Percentiles rank a stretch among this genome's conserved stretches.
These are phyloP conservation scores for Drosophila nannoptera DNA, from an alignment of 1,140 invertebrate species.

Conservation along the genomic window DNA sequence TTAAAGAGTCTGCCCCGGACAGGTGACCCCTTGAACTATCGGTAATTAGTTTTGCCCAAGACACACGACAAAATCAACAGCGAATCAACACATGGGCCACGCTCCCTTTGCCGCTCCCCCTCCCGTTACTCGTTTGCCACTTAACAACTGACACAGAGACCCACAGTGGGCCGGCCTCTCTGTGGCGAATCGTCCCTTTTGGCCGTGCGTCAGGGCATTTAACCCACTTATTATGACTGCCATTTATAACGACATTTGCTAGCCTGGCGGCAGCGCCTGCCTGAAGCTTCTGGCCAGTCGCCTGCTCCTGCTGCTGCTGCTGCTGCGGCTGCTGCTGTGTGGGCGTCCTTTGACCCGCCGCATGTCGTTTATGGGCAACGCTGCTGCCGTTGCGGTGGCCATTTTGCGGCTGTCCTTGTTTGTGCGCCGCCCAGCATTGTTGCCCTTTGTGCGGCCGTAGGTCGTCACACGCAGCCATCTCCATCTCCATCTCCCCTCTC, in stretches of 20 bases:
- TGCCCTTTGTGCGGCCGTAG: conserved; percentile 51
- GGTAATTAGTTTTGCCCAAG: conserved; percentile 65
- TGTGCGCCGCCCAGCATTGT: conserved; percentile 40
- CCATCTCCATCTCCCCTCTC: conserved; percentile 14
- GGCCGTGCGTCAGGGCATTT: conserved; percentile 52
- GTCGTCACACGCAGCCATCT: conserved; percentile 57
- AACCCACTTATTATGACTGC: conserved; percentile 76
- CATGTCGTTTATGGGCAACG: conserved; percentile 67
- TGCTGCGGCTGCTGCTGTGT: conserved; percentile 28
- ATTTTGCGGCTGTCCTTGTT: conserved; percentile 66
- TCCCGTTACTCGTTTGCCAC: conserved; percentile 3
- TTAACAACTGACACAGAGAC: conserved; percentile 54
- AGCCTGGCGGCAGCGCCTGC: conserved; percentile 36
- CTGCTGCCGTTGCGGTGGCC: conserved; percentile 62
- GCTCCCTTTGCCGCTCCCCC: no score
- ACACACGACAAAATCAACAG: conserved; percentile 61
- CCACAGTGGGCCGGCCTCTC: conserved; percentile 22
- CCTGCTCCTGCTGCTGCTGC: conserved; percentile 6
- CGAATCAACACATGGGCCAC: conserved; percentile 72
- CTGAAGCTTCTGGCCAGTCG: conserved; percentile 19
- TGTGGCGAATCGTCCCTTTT: background rate
- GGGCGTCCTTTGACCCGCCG: conserved; percentile 74
- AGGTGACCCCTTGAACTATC: conserved; percentile 66
- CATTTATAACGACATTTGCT: conserved; percentile 68
- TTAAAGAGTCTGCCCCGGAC: conserved; percentile 58